Base-by-base conservation (phyloP, 2,113 vertebrate species). In the Eptatretus burgeri region DNA sequence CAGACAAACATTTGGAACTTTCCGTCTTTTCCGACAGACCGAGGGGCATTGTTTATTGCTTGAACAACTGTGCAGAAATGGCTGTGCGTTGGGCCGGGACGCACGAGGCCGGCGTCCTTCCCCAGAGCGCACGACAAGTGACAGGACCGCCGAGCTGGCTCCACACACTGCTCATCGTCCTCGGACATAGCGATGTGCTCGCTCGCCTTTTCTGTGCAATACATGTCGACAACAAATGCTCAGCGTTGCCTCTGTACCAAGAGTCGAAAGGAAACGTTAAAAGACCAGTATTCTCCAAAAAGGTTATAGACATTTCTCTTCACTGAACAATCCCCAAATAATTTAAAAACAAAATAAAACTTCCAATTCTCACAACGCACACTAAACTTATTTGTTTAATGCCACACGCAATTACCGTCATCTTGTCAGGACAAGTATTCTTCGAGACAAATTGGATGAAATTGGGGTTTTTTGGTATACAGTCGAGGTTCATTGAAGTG, bases 1-100 rank as follows among this genome's bases (percentile, higher is more conserved):
- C 89, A 98, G 70, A 96, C 76, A 12, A 94, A 75, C 67, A 94
- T 81, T 72, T 98, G 89, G 75, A 96, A 89, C 70, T 96, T 96
- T 20, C 89, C 89, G 0, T 98, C 91, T 71, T 98, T 98, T 19
- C 91, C 91, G 2, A 98, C 89, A 73, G 74, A 91, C 66, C 91
- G 74, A 49, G 85, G 80, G 4, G 84, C 82, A 4, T 77, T 75
- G 62, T 86, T 93, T 69, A 98, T 82, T 65, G 82, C 80, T 11
- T 74, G 80, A 65, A 88, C 82, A 1, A 95, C 94, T 69, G 77
- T 85, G 72, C 85, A 91, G 69, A 94, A 81, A 2, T 77, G 79
- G 71, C 77, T 80, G 60, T 78, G 79, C 1, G 79, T 79, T 16
- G 79, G 76, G 56, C 56, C 56, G n/a, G 56, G n/a, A 9, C 56